Base-by-base conservation (phyloP, 2,113 vertebrate species). In the Etheostoma cragini region DNA sequence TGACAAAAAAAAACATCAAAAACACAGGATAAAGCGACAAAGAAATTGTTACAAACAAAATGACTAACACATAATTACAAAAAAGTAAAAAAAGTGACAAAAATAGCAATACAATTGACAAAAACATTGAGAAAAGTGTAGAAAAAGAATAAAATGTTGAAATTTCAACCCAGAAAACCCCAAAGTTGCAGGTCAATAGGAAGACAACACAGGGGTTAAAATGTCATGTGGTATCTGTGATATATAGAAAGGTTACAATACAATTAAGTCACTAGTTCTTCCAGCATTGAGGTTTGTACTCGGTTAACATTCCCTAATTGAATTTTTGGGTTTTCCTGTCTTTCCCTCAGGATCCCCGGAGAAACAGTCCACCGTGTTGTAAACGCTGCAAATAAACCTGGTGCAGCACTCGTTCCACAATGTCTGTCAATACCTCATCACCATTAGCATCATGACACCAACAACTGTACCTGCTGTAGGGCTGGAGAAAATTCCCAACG, bases 391-490 rank as follows among this genome's bases (percentile, higher is more conserved):
- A 52, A 69, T 63, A 24, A 69, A 81, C 12, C 45, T 12, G 50
- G 17, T 38, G 62, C 8, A 42, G 46, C 65, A 60, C 46, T 42
- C 33, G 63, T 64, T 50, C 1, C 1, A 35, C 67, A 33, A 30
- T 21, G 35, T 52, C 78, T 19, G 33, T 24, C 71, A n/a, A 33
- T 12, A 35, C 22, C 1, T 82, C 49, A 73, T 82, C 62, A 61
- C 60, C 54, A 75, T 81, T 81, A 80, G 58, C 21, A 76, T 60
- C 66, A n/a, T 76, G 68, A 64, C 47, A 70, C 47, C 17, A 19
- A 62, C 72, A 35, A 72, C 65, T 80, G 63, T 54, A 80, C 57
- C 69, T 15, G 26, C 26, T 30, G 26, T 2, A 30, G 26, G 26
- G 26, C 26, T 30, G 26, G 26, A 30, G 3, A 1, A 3, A 30